Base-by-base conservation (phyloP, 1,140 invertebrate species). In the Atopsyche davidsoni region DNA sequence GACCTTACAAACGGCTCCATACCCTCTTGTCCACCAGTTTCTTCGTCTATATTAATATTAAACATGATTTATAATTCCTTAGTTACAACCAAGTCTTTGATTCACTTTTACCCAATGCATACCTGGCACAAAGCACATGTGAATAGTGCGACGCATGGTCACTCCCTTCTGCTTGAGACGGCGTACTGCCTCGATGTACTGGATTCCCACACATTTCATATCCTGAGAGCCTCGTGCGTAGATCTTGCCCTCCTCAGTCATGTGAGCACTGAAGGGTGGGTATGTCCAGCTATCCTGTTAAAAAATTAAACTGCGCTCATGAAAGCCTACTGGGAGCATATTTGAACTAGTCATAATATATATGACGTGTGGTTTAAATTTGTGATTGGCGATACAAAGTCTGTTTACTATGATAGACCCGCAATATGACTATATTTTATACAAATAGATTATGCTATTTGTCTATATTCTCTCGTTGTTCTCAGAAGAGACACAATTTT, bases 51-150 rank as follows among this genome's bases (percentile, higher is more conserved):
- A 59, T 9, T 16, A 68, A 63, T 67, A 35, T 28, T 28, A 28
- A 28, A n/a, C 24, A 7, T 28, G 6, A 28, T 28, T 28, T 28
- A 7, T 28, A 28, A 7, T 28, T 28, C n/a, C 24, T 39, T 4
- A 39, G 16, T 4, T n/a, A n/a, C n/a, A n/a, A 2, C 19, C n/a
- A 13, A 13, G 32, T 35, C 16, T 13, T 2, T 10, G 9, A 13
- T n/a, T 16, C 9, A n/a, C 14, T 16, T 16, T 11, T 34, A 31
- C 3, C 3, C 43, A 24, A 43, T 32, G 43, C 42, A 59, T 69
- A 89, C 87, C 89, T 64, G 91, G 88, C 13, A 92, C 86, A 76
- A 91, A 94, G 2, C 81, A 79, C n/a, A 94, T 61, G 58, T 89
- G 84, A 31, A 90, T 66, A 23, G 85, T 90, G 51, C 87, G 75